Conservation (phyloP, 2,113 vertebrate genomes). For the Ctenomys sociabilis region DNA sequence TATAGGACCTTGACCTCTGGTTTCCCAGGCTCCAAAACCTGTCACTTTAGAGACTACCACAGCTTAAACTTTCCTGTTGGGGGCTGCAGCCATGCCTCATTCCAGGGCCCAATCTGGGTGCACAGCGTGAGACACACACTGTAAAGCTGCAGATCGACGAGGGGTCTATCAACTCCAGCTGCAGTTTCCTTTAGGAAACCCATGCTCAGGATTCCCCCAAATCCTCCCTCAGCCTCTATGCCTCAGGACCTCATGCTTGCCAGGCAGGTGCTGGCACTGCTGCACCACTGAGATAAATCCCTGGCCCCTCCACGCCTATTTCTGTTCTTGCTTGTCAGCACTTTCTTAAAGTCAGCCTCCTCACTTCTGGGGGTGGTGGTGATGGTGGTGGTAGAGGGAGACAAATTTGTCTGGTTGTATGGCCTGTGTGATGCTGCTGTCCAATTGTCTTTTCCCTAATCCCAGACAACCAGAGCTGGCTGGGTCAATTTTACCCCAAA, state of each 20-base stretch:
- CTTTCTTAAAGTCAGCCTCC: not conserved
- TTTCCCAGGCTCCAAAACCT: not conserved
- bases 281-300: no score
- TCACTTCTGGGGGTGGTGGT: rapidly evolving
- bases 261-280: no score
- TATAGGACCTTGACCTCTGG: not conserved
- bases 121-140: rapidly evolving
- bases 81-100: not conserved
- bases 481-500: not conserved
- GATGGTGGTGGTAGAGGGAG: not conserved
- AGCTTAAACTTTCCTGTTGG: not conserved
- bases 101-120: not conserved
- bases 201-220: no score
- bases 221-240: not conserved
- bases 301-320: rapidly evolving
- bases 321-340: not conserved
- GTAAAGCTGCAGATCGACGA: rapidly evolving
- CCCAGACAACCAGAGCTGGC: not conserved
- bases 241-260: no score
- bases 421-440: not conserved
- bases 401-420: rapidly evolving
- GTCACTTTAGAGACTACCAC: rapidly evolving
- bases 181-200: not conserved
- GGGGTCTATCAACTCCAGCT: not conserved
- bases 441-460: not conserved